Percentiles rank a stretch among this genome's conserved stretches.
These are phyloP conservation scores for Manduca sexta DNA, from an alignment of 1,140 invertebrate species.

Conservation along the genomic window DNA sequence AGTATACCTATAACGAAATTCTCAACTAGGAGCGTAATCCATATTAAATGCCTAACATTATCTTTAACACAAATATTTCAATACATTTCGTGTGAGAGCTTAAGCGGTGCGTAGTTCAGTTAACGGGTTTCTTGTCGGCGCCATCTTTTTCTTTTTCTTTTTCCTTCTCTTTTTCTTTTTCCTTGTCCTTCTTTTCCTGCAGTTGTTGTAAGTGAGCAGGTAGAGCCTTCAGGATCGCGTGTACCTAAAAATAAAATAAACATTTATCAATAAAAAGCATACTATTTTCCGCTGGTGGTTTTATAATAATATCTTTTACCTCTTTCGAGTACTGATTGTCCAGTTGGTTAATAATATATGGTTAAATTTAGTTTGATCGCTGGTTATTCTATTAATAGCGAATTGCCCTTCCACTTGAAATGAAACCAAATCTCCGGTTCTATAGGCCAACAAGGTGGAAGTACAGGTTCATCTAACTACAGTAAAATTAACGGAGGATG, in stretches of 20 bases:
- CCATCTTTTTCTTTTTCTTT: slow-evolving; percentile 43
- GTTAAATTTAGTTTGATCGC: too few species aligned
- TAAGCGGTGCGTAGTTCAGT: slow-evolving; percentile 50
- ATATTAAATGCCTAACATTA: not conserved
- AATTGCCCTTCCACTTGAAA: too few species aligned
- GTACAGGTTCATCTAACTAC: too few species aligned
- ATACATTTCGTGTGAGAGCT: slow-evolving; percentile 16
- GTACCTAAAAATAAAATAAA: slow-evolving; percentile 69
- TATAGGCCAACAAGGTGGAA: too few species aligned
- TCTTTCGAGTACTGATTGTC: too few species aligned
- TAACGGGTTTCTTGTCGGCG: slow-evolving; percentile 56
- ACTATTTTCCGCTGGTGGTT: too few species aligned
- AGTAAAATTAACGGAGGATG: too few species aligned
- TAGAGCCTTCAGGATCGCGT: slow-evolving; percentile 93
- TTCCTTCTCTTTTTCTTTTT: slow-evolving; percentile 57
- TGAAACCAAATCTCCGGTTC: too few species aligned
- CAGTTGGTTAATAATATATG: too few species aligned
- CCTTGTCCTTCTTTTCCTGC: slow-evolving; percentile 73
- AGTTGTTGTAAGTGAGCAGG: slow-evolving; percentile 79
- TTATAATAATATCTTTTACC: too few species aligned
- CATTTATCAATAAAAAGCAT: too few species aligned
- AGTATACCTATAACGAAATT: slow-evolving; percentile 20
- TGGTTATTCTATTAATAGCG: too few species aligned
- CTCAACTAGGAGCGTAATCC: slow-evolving; percentile 18
- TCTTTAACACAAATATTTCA: slow-evolving; percentile 15